Percentiles rank a stretch among this genome's conserved stretches.
These are phyloP conservation scores for Agrilus mali DNA, from an alignment of 2,888 invertebrate species.

Conservation along the genomic window DNA sequence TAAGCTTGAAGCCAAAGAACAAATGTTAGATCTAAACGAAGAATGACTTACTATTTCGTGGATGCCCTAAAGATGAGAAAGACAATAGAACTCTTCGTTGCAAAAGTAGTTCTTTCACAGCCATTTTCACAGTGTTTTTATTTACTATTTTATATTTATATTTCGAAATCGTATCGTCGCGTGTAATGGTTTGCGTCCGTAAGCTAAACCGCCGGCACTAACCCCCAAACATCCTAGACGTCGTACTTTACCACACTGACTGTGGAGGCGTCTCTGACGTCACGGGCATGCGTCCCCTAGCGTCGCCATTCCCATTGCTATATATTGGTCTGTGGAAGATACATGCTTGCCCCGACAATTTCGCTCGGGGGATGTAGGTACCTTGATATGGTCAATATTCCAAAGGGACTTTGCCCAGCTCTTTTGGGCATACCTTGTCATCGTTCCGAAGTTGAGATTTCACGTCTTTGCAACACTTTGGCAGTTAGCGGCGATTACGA, in stretches of 20 bases:
- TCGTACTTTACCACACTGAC: conserved; percentile 28
- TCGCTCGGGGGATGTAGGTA: no score
- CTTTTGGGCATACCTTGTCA: not conserved
- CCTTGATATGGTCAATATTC: no score
- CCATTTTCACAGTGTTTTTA: conserved; percentile 19
- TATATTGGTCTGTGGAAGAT: no score
- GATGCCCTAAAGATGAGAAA: no score
- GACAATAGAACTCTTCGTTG: no score
- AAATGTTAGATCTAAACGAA: no score
- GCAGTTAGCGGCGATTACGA: no score
- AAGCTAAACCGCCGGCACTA: conserved; percentile 19
- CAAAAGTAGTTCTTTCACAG: conserved; percentile 19
- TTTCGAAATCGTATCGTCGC: conserved; percentile 1
- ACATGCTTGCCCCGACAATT: no score
- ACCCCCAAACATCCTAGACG: conserved; percentile 23
- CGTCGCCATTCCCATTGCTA: conserved; percentile 13
- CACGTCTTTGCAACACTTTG: not conserved
- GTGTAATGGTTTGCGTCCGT: conserved; percentile 8
- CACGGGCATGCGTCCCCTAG: conserved; percentile 20
- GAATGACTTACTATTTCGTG: no score
- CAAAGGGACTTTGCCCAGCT: not conserved
- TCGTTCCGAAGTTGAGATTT: not conserved
- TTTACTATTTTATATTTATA: conserved; percentile 3
- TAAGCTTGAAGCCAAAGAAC: not conserved
- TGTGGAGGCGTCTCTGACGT: conserved; percentile 32